Conservation (phyloP, 2,797 vertebrate genomes). For the Cynopterus sphinx region DNA sequence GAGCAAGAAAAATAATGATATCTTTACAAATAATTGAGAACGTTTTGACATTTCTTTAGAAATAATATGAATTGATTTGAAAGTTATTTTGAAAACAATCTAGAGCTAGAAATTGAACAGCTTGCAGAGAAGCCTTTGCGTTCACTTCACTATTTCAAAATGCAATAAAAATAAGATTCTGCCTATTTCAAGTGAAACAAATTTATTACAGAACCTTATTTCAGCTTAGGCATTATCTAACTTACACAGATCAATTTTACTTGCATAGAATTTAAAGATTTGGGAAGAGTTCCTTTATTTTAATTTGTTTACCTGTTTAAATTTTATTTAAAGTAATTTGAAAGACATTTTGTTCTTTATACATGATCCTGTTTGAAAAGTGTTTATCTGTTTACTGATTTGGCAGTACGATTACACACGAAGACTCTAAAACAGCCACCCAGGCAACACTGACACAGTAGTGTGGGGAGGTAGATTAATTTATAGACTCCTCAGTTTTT, state of each 20-base stretch:
- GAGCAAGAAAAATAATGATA: not conserved
- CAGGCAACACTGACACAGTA: not conserved
- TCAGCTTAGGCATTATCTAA: not conserved
- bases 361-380: not conserved
- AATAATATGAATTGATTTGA: constrained; percentile 67
- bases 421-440: not conserved
- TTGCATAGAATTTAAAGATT: constrained; percentile 37
- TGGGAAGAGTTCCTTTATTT: not conserved
- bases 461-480: not conserved
- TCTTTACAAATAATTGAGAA: constrained; percentile 71
- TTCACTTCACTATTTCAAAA: constrained; percentile 55
- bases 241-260: not conserved
- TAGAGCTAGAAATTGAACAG: constrained; percentile 46
- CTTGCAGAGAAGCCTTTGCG: constrained; percentile 32
- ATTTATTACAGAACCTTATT: constrained; percentile 5
- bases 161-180: not conserved
- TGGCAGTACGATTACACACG: not conserved
- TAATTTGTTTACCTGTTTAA: constrained; percentile 6
- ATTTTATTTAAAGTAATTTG: not conserved
- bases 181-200: constrained; percentile 48
- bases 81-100: constrained; percentile 44
- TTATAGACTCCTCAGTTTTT: constrained; percentile 22
- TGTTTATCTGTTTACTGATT: constrained; percentile 36
- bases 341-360: constrained; percentile 21
- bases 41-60: constrained; percentile 70